These are phyloP conservation scores for Noctua janthina DNA, from an alignment of 2,888 invertebrate genomes.

Conservation along the genomic window DNA sequence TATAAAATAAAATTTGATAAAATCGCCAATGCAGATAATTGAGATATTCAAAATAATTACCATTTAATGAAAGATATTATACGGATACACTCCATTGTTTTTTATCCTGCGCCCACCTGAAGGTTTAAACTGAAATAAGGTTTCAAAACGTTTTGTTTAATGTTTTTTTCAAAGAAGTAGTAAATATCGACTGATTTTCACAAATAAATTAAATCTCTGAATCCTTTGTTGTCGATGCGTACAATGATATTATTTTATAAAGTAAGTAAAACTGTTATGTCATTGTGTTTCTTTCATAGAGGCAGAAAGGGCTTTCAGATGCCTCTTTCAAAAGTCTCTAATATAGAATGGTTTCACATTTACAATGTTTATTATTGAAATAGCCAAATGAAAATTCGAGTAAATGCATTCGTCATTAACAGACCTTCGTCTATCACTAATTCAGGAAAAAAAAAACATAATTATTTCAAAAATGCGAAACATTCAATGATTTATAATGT, in stretches of 20 bases:
- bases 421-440: not conserved
- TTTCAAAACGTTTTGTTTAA: slow-evolving; percentile 39
- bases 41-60: slow-evolving; percentile 64
- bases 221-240: not conserved
- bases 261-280: not conserved
- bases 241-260: not conserved
- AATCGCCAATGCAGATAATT: slow-evolving; percentile 61
- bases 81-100: slow-evolving; percentile 53
- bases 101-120: slow-evolving; percentile 46
- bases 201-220: not conserved
- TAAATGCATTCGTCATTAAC: not conserved
- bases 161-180: not conserved
- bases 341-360: not conserved
- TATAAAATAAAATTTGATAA: slow-evolving; percentile 7
- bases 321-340: not conserved
- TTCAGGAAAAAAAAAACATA: not conserved
- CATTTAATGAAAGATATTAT: slow-evolving; percentile 59
- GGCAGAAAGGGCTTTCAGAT: not conserved
- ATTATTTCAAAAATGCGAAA: not conserved
- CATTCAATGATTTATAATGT: not conserved
- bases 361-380: not conserved
- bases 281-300: not conserved
- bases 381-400: not conserved
- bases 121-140: slow-evolving; percentile 55
- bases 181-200: not conserved